Conservation (phyloP, 2,888 invertebrate species). For the Trissonchulus sp. region DNA sequence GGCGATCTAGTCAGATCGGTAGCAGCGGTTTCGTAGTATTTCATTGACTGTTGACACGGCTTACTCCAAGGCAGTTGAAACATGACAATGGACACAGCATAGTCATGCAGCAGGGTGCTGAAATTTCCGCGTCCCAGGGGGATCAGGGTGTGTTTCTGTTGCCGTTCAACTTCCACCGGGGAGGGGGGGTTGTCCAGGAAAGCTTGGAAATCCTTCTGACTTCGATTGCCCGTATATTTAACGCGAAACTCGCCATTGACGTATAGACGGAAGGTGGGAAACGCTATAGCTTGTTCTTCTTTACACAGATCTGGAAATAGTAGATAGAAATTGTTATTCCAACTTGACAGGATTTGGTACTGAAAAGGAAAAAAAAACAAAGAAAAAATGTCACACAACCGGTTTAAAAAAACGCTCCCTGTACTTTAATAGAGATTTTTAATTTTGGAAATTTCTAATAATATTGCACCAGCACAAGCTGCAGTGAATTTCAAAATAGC, state of each 20-base stretch:
- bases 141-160: too few species aligned
- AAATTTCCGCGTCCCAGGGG: background rate
- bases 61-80: background rate
- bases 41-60: background rate
- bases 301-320: background rate
- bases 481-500: too few species aligned
- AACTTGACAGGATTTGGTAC: too few species aligned
- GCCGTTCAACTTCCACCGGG: background rate
- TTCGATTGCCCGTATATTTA: constrained; percentile 13
- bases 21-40: background rate
- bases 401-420: too few species aligned
- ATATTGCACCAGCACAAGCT: too few species aligned
- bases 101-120: background rate
- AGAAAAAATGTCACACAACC: too few species aligned
- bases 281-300: background rate
- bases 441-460: too few species aligned
- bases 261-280: background rate
- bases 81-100: background rate
- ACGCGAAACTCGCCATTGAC: constrained; percentile 1
- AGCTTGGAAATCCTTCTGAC: constrained; percentile 11
- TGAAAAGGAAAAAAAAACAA: too few species aligned
- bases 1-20: background rate
- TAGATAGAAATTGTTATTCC: too few species aligned
- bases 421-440: too few species aligned
- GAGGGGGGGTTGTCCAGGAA: background rate